Evolutionary conservation across 2,797 vertebrate genomes (phyloP).

Genomic region (Gambusia yucatana): DNA sequence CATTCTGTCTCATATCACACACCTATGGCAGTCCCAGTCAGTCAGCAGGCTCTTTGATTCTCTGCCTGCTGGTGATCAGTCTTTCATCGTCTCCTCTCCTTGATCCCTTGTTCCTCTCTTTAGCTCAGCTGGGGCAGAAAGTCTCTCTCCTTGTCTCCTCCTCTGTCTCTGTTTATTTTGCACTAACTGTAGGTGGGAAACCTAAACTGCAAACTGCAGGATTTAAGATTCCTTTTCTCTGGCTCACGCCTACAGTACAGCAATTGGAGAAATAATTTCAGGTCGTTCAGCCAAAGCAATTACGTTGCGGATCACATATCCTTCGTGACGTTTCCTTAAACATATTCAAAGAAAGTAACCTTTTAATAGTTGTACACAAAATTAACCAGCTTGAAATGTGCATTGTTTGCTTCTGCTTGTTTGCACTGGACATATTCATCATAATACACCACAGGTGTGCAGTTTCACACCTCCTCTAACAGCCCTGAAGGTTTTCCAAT

Average conservation of each 20-base stretch:
- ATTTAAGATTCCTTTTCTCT: conserved; percentile 16
- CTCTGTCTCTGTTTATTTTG: conserved; percentile 71
- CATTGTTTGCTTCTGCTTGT: background rate
- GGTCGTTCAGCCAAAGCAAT: background rate
- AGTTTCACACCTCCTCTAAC: conserved; percentile 9
- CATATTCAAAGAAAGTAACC: background rate
- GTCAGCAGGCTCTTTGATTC: conserved; percentile 74
- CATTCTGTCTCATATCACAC: conserved; percentile 47
- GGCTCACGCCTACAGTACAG: conserved; percentile 18
- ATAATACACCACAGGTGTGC: background rate
- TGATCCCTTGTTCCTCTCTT: conserved; percentile 73
- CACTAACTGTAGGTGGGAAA: conserved; percentile 62
- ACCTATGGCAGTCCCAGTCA: conserved; percentile 66
- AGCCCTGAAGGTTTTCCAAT: conserved; percentile 8
- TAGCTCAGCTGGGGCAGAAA: conserved; percentile 64
- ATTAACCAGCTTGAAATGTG: background rate
- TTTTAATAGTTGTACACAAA: background rate
- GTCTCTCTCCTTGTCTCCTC: conserved; percentile 44
- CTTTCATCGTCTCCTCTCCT: conserved; percentile 76
- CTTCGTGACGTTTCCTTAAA: background rate
- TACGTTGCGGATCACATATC: background rate
- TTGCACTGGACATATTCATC: background rate
- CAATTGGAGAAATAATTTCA: background rate
- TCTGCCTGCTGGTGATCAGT: conserved; percentile 76
- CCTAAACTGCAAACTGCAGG: conserved; percentile 54